A percentile compares a stretch with the other conserved stretches of the same genome.
Evolutionary conservation across 2,113 vertebrate genomes (phyloP).

Genomic region (Lontra canadensis): DNA sequence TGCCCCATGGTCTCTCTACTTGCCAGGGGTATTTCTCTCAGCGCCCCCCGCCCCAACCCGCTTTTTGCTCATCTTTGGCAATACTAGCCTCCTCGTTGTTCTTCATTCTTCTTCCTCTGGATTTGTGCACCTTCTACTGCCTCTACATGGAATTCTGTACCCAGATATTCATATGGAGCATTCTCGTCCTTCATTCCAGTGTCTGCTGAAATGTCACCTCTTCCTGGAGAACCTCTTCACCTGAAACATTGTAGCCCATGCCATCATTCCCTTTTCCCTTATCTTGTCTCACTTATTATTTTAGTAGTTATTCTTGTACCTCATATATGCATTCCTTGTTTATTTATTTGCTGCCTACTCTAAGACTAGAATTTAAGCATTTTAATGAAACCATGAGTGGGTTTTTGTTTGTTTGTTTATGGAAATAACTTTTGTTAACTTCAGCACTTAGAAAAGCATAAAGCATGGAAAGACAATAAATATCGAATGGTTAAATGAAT

Average conservation of each 20-base stretch:
- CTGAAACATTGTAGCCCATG: neutral
- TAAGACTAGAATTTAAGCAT: neutral
- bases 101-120: neutral
- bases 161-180: neutral
- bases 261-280: neutral
- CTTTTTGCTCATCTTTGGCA: neutral
- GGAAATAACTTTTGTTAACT: neutral
- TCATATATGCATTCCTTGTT: neutral
- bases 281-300: neutral
- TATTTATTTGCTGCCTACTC: neutral
- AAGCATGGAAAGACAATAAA: neutral
- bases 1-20: neutral
- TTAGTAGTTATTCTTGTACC: neutral
- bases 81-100: neutral
- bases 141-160: neutral
- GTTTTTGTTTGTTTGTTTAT: neutral
- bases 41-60: too few relatives aligned
- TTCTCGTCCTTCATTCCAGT: neutral
- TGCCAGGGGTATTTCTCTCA: neutral
- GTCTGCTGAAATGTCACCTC: neutral
- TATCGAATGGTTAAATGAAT: neutral
- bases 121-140: neutral
- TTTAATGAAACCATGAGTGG: neutral
- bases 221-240: neutral
- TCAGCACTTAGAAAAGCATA: neutral